phyloP scores from a whole-genome alignment of 64 coral and sea anemone genomes.

The Stylophora pistillata region DNA sequence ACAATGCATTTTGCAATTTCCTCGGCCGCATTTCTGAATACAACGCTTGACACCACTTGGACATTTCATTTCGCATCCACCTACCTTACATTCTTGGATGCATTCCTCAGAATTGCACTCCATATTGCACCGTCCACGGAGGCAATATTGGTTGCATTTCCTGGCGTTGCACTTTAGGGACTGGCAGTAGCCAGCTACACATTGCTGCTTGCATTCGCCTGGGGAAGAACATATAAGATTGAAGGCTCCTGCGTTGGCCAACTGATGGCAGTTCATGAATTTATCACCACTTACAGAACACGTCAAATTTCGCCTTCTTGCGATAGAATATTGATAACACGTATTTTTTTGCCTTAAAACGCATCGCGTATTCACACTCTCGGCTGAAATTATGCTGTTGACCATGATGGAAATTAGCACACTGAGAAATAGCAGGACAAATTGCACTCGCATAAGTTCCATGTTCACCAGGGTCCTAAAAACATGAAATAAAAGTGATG shows the following conservation, averaged over 20 bases:
- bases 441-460: neutral
- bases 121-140: conserved; percentile 75
- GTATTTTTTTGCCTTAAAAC: conserved; percentile 19
- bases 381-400: neutral
- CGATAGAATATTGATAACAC: conserved; percentile 31
- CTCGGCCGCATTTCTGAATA: conserved; percentile 74
- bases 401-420: neutral
- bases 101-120: conserved; percentile 69
- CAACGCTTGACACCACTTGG: conserved; percentile 48
- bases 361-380: neutral
- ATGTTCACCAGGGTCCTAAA: neutral
- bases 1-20: conserved; percentile 78
- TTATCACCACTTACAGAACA: conserved; percentile 18
- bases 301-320: conserved; percentile 17
- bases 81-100: conserved; percentile 62
- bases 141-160: conserved; percentile 65
- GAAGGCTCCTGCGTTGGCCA: conserved; percentile 68
- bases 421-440: neutral
- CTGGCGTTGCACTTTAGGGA: conserved; percentile 70
- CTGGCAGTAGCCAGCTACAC: conserved; percentile 61
- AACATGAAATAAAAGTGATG: neutral
- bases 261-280: conserved; percentile 64
- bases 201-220: conserved; percentile 65
- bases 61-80: conserved; percentile 84
- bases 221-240: conserved; percentile 54